phyloP scores from a whole-genome alignment of 2,113 vertebrate genomes.

The Oncorhynchus masou region DNA sequence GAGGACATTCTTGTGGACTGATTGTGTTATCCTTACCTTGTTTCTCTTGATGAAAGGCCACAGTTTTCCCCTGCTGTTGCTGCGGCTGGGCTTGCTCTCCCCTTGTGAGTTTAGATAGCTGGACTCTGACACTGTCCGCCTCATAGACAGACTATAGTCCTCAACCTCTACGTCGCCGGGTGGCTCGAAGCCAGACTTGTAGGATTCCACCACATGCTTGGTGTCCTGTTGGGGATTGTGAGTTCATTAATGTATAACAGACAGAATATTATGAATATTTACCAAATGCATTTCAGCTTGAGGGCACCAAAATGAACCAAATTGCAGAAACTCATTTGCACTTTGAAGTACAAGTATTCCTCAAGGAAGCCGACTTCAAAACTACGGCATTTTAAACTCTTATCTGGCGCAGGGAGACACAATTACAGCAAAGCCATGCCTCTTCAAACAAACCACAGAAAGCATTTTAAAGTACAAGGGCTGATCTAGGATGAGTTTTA shows the following conservation, averaged over 20 bases:
- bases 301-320: neutral
- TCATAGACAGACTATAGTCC: slow-evolving; percentile 89
- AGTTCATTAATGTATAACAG: slow-evolving; percentile 1
- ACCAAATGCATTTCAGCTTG: neutral
- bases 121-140: slow-evolving; percentile 86
- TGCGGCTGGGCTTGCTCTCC: slow-evolving; percentile 79
- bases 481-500: too few species aligned
- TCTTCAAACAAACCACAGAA: slow-evolving; percentile 11
- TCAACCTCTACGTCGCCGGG: slow-evolving; percentile 92
- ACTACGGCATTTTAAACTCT: neutral
- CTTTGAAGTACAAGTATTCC: neutral
- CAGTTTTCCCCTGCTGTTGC: slow-evolving; percentile 83
- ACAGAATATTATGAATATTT: slow-evolving; percentile 2
- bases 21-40: slow-evolving; percentile 76
- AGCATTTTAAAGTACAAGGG: neutral
- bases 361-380: neutral
- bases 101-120: slow-evolving; percentile 87
- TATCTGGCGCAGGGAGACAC: neutral
- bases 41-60: slow-evolving; percentile 98
- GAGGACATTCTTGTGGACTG: too few species aligned
- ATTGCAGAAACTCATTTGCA: neutral
- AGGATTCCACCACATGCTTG: slow-evolving; percentile 87
- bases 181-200: slow-evolving; percentile 92
- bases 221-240: slow-evolving; percentile 79
- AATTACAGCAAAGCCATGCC: neutral